Percentiles rank a stretch among this genome's conserved stretches.
Conservation (phyloP, 2,797 vertebrate species). For the Enoplosus armatus region DNA sequence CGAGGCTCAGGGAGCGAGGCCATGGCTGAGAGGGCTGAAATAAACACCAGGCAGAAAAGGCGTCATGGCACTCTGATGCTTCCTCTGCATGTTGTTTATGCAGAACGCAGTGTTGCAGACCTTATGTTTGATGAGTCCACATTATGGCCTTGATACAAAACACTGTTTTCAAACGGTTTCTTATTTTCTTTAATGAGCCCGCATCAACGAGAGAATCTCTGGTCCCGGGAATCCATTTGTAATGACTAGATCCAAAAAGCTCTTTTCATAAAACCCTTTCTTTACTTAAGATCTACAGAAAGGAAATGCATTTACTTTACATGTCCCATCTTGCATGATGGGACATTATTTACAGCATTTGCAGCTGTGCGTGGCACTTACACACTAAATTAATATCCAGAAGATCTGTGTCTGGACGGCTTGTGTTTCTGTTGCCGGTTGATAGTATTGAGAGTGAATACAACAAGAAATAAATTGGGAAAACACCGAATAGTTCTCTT, state of each 20-base stretch:
- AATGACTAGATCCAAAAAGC: not conserved
- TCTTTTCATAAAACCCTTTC: not conserved
- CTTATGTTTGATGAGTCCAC: constrained; percentile 35
- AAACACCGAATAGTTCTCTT: not conserved
- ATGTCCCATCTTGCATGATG: not conserved
- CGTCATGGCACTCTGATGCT: constrained; percentile 7
- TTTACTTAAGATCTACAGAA: constrained; percentile 1
- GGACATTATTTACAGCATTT: not conserved
- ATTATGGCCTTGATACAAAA: not conserved
- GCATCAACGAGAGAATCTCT: constrained; percentile 2
- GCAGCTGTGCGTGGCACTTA: not conserved
- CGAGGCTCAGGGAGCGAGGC: constrained; percentile 24
- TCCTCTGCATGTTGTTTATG: constrained; percentile 40
- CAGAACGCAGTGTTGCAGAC: not conserved
- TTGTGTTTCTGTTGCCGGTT: not conserved
- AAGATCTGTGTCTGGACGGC: not conserved
- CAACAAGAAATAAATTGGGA: not conserved
- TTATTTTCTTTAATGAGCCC: constrained; percentile 7
- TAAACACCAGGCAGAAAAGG: constrained; percentile 35
- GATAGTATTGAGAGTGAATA: not conserved
- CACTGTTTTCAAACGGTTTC: not conserved
- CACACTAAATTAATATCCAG: not conserved
- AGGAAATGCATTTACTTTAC: not conserved
- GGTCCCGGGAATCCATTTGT: not conserved
- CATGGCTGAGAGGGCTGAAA: constrained; percentile 26